These are phyloP conservation scores for Camponotus floridanus DNA, from an alignment of 1,140 invertebrate genomes.

Conservation along the genomic window DNA sequence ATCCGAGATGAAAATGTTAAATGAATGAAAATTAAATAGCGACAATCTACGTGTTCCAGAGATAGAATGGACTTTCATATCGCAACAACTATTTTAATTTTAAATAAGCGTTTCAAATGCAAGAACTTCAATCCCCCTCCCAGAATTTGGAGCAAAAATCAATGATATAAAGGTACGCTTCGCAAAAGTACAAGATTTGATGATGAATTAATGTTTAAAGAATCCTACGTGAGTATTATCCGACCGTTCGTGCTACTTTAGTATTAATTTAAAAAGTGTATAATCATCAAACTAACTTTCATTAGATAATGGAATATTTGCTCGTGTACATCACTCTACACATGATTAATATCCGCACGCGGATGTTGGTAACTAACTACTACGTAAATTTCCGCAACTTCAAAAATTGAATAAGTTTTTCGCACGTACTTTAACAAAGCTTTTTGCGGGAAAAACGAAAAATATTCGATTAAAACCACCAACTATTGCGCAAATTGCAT, in stretches of 20 bases:
- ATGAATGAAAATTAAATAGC: conserved; percentile 51
- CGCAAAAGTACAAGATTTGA: background rate
- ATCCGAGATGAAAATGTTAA: conserved; percentile 53
- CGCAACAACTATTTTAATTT: conserved; percentile 23
- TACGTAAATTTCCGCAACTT: conserved; percentile 8
- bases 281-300: conserved; percentile 3
- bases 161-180: background rate
- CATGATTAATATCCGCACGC: background rate
- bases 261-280: conserved; percentile 13
- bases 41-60: conserved; percentile 19
- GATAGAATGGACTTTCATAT: conserved; percentile 16
- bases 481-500: conserved; percentile 18
- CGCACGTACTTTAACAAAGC: conserved; percentile 6
- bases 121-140: conserved; percentile 4
- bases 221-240: background rate
- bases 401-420: conserved; percentile 29
- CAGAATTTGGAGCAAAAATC: background rate
- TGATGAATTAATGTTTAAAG: background rate
- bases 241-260: background rate
- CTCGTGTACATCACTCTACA: background rate
- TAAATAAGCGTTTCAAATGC: conserved; percentile 27
- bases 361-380: background rate
- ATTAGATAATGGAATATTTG: background rate
- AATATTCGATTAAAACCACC: conserved; percentile 38
- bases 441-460: background rate